Evolutionary conservation across 2,797 vertebrate species (phyloP), one percentile per base, ranked within the genome.

Genomic region (Acestrorhynchus altus): DNA sequence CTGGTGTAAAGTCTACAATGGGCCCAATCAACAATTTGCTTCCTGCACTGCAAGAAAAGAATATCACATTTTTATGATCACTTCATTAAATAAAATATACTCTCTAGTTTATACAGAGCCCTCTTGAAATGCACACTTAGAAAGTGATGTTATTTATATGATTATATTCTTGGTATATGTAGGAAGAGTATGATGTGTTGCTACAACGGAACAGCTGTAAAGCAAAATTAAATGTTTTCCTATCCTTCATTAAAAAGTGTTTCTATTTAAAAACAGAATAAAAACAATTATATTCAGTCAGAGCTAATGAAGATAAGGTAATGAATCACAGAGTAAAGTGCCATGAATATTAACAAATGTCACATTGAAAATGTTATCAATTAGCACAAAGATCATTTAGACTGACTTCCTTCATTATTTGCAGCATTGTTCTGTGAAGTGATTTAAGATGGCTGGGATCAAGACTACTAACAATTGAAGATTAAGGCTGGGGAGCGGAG

Each of bases 401-500:
- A n/a, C 70, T 40, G 51, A 80, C 63, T 40, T 61, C 57, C 72
- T 75, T 78, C 65, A 64, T 66, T 68, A 76, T 39, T 72, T n/a
- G 6, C 64, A 63, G 11, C 12, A 24, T 18, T 76, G 28, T 66
- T 51, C 46, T 0, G 52, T 52, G 40, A 40, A 9, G 4, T 61
- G 15, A 81, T 72, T 77, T 74, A 3, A 74, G 60, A 49, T 0
- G 31, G 1, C 13, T 31, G 11, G 66, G 9, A 60, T 74, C 20
- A 26, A 51, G 42, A 1, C 60, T 47, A 20, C 22, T 49, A 4
- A 61, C 35, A 72, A 5, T 4, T 26, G 66, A n/a, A 7, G 39
- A n/a, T 63, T 60, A 74, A 77, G 65, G 74, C 60, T 61, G 72
- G 68, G 51, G n/a, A 42, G 22, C 13, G 54, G 59, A 77, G 70